phyloP scores from a whole-genome alignment of 2,888 invertebrate species.

The Galeruca laticollis region DNA sequence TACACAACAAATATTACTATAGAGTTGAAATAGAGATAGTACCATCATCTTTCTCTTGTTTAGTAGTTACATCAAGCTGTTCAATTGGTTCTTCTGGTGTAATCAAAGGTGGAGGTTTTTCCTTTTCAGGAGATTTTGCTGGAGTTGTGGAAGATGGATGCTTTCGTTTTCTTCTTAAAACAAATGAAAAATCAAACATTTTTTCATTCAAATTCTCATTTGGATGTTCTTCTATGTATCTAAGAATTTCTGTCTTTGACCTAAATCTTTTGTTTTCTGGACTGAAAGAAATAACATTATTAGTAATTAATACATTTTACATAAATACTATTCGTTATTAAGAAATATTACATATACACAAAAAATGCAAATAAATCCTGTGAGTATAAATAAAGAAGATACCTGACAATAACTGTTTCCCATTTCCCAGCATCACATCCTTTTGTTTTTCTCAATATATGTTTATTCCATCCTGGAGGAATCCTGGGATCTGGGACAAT shows the following conservation, averaged over 20 bases:
- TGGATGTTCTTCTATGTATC: conserved; percentile 64
- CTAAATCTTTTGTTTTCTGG: conserved; percentile 74
- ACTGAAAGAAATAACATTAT: conserved; percentile 59
- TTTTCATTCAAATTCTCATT: conserved; percentile 57
- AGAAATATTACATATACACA: no score
- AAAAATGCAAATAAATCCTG: no score
- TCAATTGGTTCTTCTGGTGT: conserved; percentile 24
- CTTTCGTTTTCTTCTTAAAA: conserved; percentile 43
- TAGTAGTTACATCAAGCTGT: conserved; percentile 30
- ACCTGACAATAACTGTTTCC: conserved; percentile 83
- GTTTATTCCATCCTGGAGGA: conserved; percentile 83
- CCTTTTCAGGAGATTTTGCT: conserved; percentile 28
- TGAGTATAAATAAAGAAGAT: conserved; percentile 39
- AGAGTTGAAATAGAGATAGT: conserved; percentile 20
- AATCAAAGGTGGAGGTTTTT: conserved; percentile 13
- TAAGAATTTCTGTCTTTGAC: conserved; percentile 70
- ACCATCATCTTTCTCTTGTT: conserved; percentile 54
- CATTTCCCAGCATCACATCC: conserved; percentile 83
- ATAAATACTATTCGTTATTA: conserved; percentile 1
- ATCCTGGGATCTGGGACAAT: conserved; percentile 81
- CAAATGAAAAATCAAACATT: conserved; percentile 68
- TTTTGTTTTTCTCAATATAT: conserved; percentile 78
- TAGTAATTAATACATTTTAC: neutral
- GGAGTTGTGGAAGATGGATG: neutral
- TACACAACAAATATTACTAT: conserved; percentile 44